phyloP scores from a whole-genome alignment of 2,113 vertebrate species.

The Cephalopholis sonnerati region DNA sequence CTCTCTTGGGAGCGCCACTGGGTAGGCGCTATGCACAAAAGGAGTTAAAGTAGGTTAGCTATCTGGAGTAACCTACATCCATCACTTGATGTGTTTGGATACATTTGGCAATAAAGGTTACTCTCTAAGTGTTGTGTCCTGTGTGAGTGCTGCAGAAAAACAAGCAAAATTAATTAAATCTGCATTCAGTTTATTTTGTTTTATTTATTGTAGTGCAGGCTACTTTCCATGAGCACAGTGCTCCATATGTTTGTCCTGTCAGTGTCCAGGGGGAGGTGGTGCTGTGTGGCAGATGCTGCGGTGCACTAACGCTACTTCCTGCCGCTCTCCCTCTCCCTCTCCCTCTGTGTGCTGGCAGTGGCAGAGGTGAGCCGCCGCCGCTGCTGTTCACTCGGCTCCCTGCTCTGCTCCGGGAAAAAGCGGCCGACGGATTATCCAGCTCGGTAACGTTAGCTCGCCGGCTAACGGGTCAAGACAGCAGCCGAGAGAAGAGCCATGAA shows the following conservation, averaged over 20 bases:
- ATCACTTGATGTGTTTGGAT: too few species aligned
- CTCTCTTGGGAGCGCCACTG: too few species aligned
- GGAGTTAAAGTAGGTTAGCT: too few species aligned
- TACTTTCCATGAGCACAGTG: background rate
- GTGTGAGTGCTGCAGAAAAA: too few species aligned
- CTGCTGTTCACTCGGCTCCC: conserved; percentile 41
- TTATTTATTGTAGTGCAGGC: too few species aligned
- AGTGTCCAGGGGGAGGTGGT: conserved; percentile 67
- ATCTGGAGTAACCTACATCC: too few species aligned
- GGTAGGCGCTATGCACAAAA: too few species aligned
- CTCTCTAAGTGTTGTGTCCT: too few species aligned
- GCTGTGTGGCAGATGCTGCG: conserved; percentile 54
- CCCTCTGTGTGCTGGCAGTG: conserved; percentile 23
- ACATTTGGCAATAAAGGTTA: too few species aligned
- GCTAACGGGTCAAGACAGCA: conserved; percentile 63
- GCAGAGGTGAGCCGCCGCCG: conserved; percentile 55
- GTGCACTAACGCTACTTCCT: conserved; percentile 60
- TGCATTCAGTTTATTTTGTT: too few species aligned
- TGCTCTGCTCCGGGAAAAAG: conserved; percentile 51
- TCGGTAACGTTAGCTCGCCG: conserved; percentile 67
- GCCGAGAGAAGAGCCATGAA: conserved; percentile 58
- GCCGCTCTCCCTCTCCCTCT: background rate
- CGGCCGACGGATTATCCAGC: conserved; percentile 68
- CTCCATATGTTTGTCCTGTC: background rate
- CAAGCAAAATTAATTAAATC: too few species aligned